A percentile compares a stretch with the other conserved stretches of the same genome.
phyloP scores from a whole-genome alignment of 2,888 invertebrate species.

The Creontiades dilutus region DNA sequence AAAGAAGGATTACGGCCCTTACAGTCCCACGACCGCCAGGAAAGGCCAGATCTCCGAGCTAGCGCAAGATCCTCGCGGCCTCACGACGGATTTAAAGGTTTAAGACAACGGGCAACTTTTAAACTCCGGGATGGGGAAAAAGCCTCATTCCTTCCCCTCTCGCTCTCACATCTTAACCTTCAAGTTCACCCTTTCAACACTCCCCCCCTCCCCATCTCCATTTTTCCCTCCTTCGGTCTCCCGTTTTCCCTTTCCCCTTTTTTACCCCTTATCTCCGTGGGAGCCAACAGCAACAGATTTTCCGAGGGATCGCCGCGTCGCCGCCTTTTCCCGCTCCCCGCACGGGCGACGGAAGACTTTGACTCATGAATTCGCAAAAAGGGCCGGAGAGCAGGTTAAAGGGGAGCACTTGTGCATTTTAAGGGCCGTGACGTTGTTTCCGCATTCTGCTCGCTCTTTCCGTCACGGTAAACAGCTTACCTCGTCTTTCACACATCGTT shows the following conservation, averaged over 20 bases:
- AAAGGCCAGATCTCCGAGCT: background rate
- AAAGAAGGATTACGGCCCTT: background rate
- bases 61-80: background rate
- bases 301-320: slow-evolving; percentile 15
- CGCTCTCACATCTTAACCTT: no score
- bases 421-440: slow-evolving; percentile 33
- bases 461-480: slow-evolving; percentile 32
- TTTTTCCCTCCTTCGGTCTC: background rate
- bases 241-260: background rate
- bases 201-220: background rate
- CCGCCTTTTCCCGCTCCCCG: background rate
- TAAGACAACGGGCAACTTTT: slow-evolving; percentile 27
- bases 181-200: background rate
- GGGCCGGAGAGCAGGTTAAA: slow-evolving; percentile 25
- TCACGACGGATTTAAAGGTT: background rate
- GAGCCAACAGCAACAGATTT: slow-evolving; percentile 43
- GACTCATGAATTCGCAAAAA: slow-evolving; percentile 12
- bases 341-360: background rate
- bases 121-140: background rate
- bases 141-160: background rate
- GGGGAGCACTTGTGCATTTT: slow-evolving; percentile 24
- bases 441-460: slow-evolving; percentile 27
- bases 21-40: background rate
- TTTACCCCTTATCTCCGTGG: slow-evolving; percentile 32
- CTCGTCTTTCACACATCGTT: slow-evolving; percentile 32